Conservation (phyloP, 2,888 invertebrate species). For the Camponotus fellah region DNA sequence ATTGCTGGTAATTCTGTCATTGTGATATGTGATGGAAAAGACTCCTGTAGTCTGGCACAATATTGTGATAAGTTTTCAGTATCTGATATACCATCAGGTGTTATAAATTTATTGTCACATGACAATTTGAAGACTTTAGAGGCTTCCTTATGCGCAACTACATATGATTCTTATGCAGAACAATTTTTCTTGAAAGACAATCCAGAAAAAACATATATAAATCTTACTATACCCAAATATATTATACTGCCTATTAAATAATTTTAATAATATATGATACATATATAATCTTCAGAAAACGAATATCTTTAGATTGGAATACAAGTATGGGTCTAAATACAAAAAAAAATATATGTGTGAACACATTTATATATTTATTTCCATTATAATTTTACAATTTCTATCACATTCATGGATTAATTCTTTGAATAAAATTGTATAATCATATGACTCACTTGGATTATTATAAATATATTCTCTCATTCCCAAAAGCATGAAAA, state of each 20-base stretch:
- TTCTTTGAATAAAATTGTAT: neutral
- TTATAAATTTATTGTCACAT: slow-evolving; percentile 34
- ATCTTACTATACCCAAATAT: neutral
- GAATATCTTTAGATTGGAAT: neutral
- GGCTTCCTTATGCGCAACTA: neutral
- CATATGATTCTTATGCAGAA: neutral
- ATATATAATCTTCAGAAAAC: neutral
- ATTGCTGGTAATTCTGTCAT: slow-evolving; percentile 31
- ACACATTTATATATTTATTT: slow-evolving; percentile 19
- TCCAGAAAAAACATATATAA: neutral
- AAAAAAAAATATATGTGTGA: neutral
- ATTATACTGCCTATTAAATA: slow-evolving; percentile 24
- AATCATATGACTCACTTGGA: neutral
- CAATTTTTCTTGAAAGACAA: neutral
- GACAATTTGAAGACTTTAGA: neutral
- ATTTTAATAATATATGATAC: neutral
- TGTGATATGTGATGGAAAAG: slow-evolving; percentile 4
- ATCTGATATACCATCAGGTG: slow-evolving; percentile 22
- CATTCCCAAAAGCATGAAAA: neutral
- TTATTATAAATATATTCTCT: slow-evolving; percentile 11
- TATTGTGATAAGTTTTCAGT: slow-evolving; percentile 11
- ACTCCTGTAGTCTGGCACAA: neutral
- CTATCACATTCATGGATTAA: neutral
- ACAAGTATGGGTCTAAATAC: neutral
- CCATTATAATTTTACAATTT: slow-evolving; percentile 12